A percentile compares a stretch with the other conserved stretches of the same genome.
Evolutionary conservation across 2,113 vertebrate genomes (phyloP).

Genomic region (Pelecanoides urinatrix): DNA sequence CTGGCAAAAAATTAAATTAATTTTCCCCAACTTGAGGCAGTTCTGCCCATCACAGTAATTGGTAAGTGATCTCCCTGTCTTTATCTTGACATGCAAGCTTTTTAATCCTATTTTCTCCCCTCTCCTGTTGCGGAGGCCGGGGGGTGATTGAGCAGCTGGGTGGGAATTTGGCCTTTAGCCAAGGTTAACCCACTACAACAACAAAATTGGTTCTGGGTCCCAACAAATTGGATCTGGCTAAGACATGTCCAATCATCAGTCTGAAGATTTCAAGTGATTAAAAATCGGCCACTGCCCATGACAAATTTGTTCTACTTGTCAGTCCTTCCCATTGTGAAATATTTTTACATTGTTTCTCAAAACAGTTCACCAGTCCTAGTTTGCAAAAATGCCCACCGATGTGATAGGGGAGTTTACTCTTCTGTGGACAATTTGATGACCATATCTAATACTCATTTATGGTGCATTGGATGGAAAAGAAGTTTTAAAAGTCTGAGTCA

Average conservation of each 20-base stretch:
- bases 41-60: not conserved
- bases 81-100: not conserved
- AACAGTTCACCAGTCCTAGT: not conserved
- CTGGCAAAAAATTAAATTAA: not conserved
- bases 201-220: not conserved
- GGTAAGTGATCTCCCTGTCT: not conserved
- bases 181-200: not conserved
- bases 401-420: not conserved
- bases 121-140: rapidly evolving
- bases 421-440: not conserved
- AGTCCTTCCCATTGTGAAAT: not conserved
- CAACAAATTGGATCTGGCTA: not conserved
- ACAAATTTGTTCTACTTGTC: not conserved
- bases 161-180: not conserved
- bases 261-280: not conserved
- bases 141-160: not conserved
- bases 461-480: not conserved
- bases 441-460: not conserved
- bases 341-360: not conserved
- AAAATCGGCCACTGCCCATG: not conserved
- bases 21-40: not conserved
- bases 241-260: not conserved
- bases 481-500: not conserved
- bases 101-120: not conserved
- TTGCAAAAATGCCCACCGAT: not conserved